phyloP scores from a whole-genome alignment of 2,113 vertebrate species.

The Brachypodius melanocephalos region DNA sequence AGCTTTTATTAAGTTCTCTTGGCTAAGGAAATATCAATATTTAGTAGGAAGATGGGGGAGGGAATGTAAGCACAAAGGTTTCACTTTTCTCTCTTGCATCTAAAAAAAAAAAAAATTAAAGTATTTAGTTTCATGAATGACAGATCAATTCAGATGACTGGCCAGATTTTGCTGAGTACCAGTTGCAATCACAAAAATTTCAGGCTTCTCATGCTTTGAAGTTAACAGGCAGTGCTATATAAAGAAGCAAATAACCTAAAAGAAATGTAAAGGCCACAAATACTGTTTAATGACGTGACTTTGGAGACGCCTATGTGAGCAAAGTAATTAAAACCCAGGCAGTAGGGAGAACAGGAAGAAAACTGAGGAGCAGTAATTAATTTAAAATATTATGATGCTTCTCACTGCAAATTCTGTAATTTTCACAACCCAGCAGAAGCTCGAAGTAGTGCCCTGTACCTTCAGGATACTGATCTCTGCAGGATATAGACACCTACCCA shows the following conservation, averaged over 20 bases:
- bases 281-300: background rate
- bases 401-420: background rate
- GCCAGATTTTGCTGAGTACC: background rate
- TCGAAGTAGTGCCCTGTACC: background rate
- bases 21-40: background rate
- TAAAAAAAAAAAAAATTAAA: background rate
- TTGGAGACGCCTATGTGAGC: background rate
- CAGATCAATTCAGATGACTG: background rate
- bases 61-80: background rate
- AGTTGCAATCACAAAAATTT: background rate
- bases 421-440: background rate
- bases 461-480: background rate
- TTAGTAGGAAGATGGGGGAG: background rate
- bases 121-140: background rate
- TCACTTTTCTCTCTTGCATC: slow-evolving; percentile 12
- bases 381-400: background rate
- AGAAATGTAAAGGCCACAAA: background rate
- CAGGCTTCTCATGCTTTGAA: background rate
- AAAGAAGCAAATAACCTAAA: background rate
- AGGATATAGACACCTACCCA: background rate
- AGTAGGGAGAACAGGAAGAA: background rate
- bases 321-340: slow-evolving; percentile 38
- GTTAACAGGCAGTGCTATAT: background rate
- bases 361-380: background rate
- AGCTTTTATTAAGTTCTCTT: slow-evolving; percentile 1